Percentiles rank a stretch among this genome's conserved stretches.
Conservation (phyloP, 1,140 invertebrate species). For the Aricia agestis region DNA sequence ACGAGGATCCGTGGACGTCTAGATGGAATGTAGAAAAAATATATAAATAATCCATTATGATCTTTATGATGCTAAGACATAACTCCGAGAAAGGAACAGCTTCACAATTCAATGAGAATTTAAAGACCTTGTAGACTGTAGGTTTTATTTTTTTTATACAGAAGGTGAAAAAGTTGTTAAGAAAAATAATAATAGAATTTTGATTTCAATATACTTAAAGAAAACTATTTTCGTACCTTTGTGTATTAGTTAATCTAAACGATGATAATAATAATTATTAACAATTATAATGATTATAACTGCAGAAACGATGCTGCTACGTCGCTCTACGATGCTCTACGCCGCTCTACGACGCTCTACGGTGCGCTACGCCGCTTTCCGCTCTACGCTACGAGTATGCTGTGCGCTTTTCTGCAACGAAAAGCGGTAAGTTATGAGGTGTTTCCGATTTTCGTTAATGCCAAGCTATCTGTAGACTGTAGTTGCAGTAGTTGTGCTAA, state of each 20-base stretch:
- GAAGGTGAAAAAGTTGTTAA: not conserved
- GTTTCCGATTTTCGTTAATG: too few relatives aligned
- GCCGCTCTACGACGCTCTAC: not conserved
- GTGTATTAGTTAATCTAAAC: too few relatives aligned
- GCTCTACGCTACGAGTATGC: not conserved
- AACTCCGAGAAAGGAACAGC: slow-evolving; percentile 48
- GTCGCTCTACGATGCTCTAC: not conserved
- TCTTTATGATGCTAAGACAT: slow-evolving; percentile 44
- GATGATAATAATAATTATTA: too few relatives aligned
- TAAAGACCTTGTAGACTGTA: slow-evolving; percentile 42
- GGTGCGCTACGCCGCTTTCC: not conserved
- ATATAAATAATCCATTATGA: slow-evolving; percentile 45
- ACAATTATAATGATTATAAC: too few relatives aligned
- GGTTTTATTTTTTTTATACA: slow-evolving; percentile 12
- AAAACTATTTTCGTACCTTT: too few relatives aligned
- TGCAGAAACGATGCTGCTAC: not conserved
- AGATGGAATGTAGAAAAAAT: slow-evolving; percentile 32
- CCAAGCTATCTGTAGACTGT: too few relatives aligned
- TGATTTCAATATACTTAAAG: too few relatives aligned
- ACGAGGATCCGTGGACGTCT: slow-evolving; percentile 26
- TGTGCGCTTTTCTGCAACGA: not conserved
- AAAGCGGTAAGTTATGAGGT: too few relatives aligned
- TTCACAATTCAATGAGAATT: slow-evolving; percentile 43
- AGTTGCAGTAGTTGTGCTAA: too few relatives aligned
- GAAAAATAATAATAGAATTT: too few relatives aligned